Conservation (phyloP, 2,797 vertebrate species). For the Sebastolobus altivelis region DNA sequence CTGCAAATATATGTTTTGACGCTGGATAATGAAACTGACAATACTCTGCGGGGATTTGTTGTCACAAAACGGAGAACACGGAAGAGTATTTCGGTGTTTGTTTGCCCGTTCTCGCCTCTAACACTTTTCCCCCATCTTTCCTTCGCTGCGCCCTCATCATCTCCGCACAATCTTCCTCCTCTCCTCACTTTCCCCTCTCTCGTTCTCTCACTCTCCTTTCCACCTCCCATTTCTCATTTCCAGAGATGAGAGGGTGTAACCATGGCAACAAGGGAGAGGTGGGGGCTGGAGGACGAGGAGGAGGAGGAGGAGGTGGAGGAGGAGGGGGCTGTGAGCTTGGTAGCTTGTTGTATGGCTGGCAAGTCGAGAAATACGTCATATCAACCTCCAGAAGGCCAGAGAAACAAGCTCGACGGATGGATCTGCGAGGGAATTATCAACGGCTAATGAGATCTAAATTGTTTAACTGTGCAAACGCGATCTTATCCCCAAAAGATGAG, state of each 20-base stretch:
- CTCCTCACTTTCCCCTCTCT: constrained; percentile 52
- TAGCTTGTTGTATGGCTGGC: constrained; percentile 70
- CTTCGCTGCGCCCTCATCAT: constrained; percentile 58
- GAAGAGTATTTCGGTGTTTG: constrained; percentile 44
- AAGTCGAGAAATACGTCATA: constrained; percentile 83
- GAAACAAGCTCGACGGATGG: constrained; percentile 49
- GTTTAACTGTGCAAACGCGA: constrained; percentile 49
- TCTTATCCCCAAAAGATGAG: constrained; percentile 35
- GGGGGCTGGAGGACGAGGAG: constrained; percentile 59
- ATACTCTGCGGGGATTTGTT: constrained; percentile 70
- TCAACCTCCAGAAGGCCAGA: constrained; percentile 58
- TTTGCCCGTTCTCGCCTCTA: constrained; percentile 34
- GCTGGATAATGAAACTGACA: constrained; percentile 73
- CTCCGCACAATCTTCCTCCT: constrained; percentile 64
- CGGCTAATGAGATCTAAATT: constrained; percentile 68
- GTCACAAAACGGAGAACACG: constrained; percentile 62
- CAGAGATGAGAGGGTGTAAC: constrained; percentile 85
- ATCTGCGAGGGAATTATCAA: constrained; percentile 67
- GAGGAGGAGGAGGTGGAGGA: constrained; percentile 20
- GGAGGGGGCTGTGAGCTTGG: constrained; percentile 40
- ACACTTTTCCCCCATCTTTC: constrained; percentile 57
- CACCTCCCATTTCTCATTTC: constrained; percentile 76
- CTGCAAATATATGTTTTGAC: constrained; percentile 76
- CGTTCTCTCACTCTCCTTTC: constrained; percentile 68
- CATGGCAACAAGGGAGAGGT: constrained; percentile 86